These are phyloP conservation scores for Dynastes grantii DNA, from an alignment of 2,888 invertebrate genomes.

Conservation along the genomic window DNA sequence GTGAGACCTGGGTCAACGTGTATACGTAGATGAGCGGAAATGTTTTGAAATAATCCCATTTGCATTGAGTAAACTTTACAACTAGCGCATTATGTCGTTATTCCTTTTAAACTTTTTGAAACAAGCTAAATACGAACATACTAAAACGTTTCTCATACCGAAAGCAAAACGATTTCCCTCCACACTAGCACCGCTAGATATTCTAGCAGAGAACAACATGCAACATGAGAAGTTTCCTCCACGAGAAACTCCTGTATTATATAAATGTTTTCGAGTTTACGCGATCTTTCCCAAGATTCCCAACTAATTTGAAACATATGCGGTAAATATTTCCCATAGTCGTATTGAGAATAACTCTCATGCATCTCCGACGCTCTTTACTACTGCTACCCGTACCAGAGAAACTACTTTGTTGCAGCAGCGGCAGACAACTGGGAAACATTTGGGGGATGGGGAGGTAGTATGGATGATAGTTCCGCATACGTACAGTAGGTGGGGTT, in stretches of 20 bases:
- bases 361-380: not conserved
- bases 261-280: not conserved
- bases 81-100: too few species aligned
- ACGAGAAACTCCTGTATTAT: not conserved
- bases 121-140: too few species aligned
- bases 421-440: not conserved
- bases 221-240: not conserved
- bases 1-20: too few species aligned
- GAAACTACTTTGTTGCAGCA: not conserved
- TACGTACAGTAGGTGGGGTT: too few species aligned
- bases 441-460: not conserved
- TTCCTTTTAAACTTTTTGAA: too few species aligned
- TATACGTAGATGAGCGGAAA: too few species aligned
- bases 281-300: not conserved
- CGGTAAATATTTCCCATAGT: not conserved
- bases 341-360: not conserved
- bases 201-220: not conserved
- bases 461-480: not conserved
- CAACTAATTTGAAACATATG: constrained; percentile 12
- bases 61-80: too few species aligned
- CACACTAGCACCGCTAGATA: too few species aligned
- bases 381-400: not conserved
- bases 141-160: too few species aligned
- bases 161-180: too few species aligned
- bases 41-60: too few species aligned